phyloP scores from a whole-genome alignment of 2,113 vertebrate genomes.

The Hydrochoerus hydrochaeris region DNA sequence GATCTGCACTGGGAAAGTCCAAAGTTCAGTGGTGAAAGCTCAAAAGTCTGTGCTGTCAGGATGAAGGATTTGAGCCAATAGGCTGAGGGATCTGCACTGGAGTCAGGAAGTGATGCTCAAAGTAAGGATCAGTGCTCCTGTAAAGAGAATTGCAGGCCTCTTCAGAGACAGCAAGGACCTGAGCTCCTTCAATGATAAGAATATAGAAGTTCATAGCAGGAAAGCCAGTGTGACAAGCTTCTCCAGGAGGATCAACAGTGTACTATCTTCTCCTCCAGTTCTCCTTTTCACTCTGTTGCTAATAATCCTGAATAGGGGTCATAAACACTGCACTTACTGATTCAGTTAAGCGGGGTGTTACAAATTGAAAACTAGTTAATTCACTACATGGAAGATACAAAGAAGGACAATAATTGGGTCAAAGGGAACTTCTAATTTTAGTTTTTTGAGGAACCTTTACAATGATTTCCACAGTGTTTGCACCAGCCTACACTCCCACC shows the following conservation, averaged over 20 bases:
- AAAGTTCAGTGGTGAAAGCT: background rate
- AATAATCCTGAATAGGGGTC: background rate
- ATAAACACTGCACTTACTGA: background rate
- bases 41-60: background rate
- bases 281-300: background rate
- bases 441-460: background rate
- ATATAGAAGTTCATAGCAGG: background rate
- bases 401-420: background rate
- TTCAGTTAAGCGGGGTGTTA: background rate
- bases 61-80: no score
- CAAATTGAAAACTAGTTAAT: background rate
- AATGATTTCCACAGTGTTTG: background rate
- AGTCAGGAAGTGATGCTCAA: background rate
- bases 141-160: background rate
- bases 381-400: background rate
- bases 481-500: background rate
- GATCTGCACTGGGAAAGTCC: background rate
- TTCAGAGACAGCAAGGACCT: background rate
- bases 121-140: background rate
- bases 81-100: background rate
- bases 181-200: background rate
- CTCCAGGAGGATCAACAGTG: background rate
- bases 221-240: background rate
- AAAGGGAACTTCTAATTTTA: background rate
- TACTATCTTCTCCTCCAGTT: background rate